These are phyloP conservation scores for Alethe diademata DNA, from an alignment of 2,113 vertebrate species.

Conservation along the genomic window DNA sequence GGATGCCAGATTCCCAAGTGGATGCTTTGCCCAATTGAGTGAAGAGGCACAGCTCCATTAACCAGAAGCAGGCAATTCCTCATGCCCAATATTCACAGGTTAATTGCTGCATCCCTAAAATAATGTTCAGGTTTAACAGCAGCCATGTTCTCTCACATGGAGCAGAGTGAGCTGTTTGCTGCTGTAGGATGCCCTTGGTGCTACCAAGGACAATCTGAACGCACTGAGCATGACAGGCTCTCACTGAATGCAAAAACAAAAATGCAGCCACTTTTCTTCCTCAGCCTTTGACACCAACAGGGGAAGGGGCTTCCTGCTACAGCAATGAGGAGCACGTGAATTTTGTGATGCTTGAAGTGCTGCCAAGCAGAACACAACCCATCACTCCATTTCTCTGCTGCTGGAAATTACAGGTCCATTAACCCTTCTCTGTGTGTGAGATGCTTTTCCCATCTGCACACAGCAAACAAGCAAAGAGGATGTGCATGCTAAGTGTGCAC, in stretches of 20 bases:
- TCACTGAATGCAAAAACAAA: background rate
- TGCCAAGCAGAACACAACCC: background rate
- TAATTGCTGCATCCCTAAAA: constrained; percentile 11
- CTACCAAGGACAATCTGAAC: constrained; percentile 23
- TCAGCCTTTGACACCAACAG: background rate
- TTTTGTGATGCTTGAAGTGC: background rate
- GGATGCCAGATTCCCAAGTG: background rate
- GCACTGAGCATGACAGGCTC: background rate
- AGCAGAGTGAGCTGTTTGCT: background rate
- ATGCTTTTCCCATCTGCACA: background rate
- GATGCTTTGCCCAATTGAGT: constrained; percentile 4
- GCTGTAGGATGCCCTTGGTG: constrained; percentile 38
- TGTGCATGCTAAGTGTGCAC: accelerated
- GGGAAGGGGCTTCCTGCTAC: background rate
- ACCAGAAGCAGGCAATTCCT: background rate
- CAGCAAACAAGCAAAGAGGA: background rate
- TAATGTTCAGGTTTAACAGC: background rate
- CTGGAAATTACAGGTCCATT: background rate
- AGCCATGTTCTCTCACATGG: background rate
- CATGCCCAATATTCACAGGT: background rate
- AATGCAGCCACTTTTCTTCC: background rate
- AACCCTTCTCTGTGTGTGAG: background rate
- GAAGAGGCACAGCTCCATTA: constrained; percentile 17
- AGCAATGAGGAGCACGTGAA: background rate
- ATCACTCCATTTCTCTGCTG: background rate